Evolutionary conservation across 2,797 vertebrate genomes (phyloP).

Genomic region (Gymnocypris eckloni): DNA sequence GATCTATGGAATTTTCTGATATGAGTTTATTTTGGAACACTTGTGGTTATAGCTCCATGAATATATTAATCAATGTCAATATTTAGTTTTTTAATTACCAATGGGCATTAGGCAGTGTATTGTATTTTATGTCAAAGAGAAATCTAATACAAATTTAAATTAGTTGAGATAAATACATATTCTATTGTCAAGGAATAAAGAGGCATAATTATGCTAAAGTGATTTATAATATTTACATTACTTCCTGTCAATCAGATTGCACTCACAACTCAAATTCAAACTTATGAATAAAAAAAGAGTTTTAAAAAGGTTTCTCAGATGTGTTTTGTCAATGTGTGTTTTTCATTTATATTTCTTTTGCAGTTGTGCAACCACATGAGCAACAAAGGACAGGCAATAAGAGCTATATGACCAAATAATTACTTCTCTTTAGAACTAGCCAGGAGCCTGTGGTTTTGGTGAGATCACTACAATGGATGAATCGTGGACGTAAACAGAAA

Average conservation of each 20-base stretch:
- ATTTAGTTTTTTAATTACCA: not conserved
- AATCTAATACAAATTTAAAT: not conserved
- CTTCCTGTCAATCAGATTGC: not conserved
- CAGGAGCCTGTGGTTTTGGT: not conserved
- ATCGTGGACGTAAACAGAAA: not conserved
- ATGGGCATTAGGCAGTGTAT: not conserved
- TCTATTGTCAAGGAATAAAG: not conserved
- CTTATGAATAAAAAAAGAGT: not conserved
- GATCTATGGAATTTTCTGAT: not conserved
- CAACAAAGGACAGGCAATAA: constrained; percentile 4
- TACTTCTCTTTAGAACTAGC: constrained; percentile 1
- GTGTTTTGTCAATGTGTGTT: not conserved
- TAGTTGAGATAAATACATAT: not conserved
- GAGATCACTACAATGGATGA: not conserved
- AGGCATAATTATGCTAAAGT: not conserved
- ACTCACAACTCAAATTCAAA: not conserved
- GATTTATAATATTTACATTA: not conserved
- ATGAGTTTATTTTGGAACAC: not conserved
- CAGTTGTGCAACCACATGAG: not conserved
- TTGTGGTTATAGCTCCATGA: not conserved
- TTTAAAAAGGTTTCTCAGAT: not conserved
- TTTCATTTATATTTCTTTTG: constrained; percentile 18
- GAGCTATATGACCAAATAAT: constrained; percentile 25
- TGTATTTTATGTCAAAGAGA: not conserved
- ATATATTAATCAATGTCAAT: not conserved